These are phyloP conservation scores for Semotilus atromaculatus DNA, from an alignment of 2,797 vertebrate species.

Conservation along the genomic window DNA sequence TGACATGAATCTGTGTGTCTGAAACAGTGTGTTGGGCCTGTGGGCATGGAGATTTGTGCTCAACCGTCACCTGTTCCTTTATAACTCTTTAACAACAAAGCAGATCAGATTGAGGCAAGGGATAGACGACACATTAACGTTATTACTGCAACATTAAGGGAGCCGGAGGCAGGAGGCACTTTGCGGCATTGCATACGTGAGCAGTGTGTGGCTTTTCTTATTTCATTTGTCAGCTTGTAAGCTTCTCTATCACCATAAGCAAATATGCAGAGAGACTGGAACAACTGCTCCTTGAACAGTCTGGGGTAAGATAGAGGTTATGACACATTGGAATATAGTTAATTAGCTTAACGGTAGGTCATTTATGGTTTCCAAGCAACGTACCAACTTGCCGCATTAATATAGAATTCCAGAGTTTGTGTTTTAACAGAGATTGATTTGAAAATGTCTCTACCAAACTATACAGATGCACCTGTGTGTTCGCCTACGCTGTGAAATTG, in stretches of 20 bases:
- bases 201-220: constrained; percentile 38
- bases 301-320: constrained; percentile 23
- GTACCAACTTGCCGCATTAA: constrained; percentile 13
- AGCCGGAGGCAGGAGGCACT: constrained; percentile 31
- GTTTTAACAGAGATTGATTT: constrained; percentile 13
- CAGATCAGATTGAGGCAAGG: constrained; percentile 39
- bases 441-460: background rate
- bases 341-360: constrained; percentile 32
- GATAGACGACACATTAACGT: constrained; percentile 43
- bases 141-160: constrained; percentile 48
- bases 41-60: constrained; percentile 24
- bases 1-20: constrained; percentile 36
- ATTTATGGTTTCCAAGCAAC: constrained; percentile 40
- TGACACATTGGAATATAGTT: constrained; percentile 32
- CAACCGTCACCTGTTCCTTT: background rate
- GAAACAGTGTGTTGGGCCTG: constrained; percentile 3
- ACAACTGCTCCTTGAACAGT: constrained; percentile 27
- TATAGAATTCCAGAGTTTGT: constrained; percentile 3
- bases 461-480: background rate
- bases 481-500: background rate
- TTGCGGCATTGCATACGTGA: constrained; percentile 39
- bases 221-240: constrained; percentile 26
- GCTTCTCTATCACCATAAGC: constrained; percentile 22
- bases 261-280: constrained; percentile 12
- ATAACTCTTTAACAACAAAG: constrained; percentile 43